These are phyloP conservation scores for Macrotus californicus DNA, from an alignment of 2,113 vertebrate species.

Conservation along the genomic window DNA sequence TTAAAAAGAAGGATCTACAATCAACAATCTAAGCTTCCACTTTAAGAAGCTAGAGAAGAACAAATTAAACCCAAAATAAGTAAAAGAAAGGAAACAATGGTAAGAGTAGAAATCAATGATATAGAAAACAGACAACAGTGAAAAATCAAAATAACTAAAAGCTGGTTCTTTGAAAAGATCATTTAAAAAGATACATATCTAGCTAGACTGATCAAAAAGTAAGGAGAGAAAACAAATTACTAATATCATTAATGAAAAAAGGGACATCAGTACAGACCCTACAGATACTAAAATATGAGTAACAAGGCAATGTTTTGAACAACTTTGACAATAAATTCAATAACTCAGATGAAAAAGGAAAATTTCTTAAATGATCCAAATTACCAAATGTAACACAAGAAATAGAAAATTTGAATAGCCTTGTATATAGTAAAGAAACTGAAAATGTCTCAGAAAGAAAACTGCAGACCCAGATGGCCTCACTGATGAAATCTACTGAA, in stretches of 20 bases:
- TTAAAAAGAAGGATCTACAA: slow-evolving; percentile 4
- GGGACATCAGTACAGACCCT: background rate
- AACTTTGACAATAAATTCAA: background rate
- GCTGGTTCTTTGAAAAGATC: background rate
- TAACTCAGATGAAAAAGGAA: background rate
- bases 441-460: slow-evolving; percentile 33
- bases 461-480: background rate
- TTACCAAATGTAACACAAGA: background rate
- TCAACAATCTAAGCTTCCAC: background rate
- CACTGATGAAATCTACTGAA: slow-evolving; percentile 1
- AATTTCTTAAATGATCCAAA: background rate
- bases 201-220: background rate
- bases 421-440: background rate
- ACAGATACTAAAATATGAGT: background rate
- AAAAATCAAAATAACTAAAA: background rate
- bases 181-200: background rate
- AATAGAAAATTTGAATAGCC: background rate
- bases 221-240: slow-evolving; percentile 10
- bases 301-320: background rate
- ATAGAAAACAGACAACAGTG: background rate
- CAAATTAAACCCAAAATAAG: slow-evolving; percentile 14
- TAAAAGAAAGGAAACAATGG: background rate
- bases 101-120: background rate
- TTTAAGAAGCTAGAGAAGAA: slow-evolving; percentile 30
- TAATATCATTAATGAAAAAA: slow-evolving; percentile 17